Percentiles rank a stretch among this genome's conserved stretches.
phyloP scores from a whole-genome alignment of 1,140 invertebrate genomes.

The Pogonomyrmex barbatus region DNA sequence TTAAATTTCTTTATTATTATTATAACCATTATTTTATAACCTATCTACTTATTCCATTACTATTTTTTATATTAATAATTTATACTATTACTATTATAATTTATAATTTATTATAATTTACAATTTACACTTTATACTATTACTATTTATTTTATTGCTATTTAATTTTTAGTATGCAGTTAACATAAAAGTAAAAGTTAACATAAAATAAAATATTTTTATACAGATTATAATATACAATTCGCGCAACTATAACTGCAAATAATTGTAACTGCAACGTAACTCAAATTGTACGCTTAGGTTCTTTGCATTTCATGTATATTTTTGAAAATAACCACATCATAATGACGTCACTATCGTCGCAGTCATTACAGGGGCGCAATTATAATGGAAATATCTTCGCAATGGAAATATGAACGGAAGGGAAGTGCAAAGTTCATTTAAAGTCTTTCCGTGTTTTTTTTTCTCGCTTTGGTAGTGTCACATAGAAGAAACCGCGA shows the following conservation, averaged over 20 bases:
- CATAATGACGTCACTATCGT: neutral
- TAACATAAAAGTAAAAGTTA: neutral
- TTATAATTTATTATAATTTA: no score
- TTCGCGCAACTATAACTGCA: neutral
- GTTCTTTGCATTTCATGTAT: neutral
- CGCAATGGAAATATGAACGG: conserved; percentile 73
- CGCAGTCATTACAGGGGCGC: conserved; percentile 23
- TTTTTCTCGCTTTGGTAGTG: conserved; percentile 8
- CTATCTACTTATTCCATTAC: no score
- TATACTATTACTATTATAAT: no score
- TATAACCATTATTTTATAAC: no score
- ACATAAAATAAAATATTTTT: neutral
- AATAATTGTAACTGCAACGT: neutral
- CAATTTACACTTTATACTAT: no score
- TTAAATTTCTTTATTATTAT: neutral
- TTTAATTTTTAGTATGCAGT: neutral
- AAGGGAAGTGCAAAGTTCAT: conserved; percentile 68
- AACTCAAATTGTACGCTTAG: neutral
- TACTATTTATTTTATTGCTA: neutral
- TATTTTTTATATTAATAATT: no score
- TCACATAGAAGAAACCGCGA: conserved; percentile 64
- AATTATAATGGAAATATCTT: no score
- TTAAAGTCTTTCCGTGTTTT: conserved; percentile 66
- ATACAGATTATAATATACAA: neutral
- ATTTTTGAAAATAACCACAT: neutral